Evolutionary conservation across 1,140 invertebrate species (phyloP).

Genomic region (Tribolium madens): DNA sequence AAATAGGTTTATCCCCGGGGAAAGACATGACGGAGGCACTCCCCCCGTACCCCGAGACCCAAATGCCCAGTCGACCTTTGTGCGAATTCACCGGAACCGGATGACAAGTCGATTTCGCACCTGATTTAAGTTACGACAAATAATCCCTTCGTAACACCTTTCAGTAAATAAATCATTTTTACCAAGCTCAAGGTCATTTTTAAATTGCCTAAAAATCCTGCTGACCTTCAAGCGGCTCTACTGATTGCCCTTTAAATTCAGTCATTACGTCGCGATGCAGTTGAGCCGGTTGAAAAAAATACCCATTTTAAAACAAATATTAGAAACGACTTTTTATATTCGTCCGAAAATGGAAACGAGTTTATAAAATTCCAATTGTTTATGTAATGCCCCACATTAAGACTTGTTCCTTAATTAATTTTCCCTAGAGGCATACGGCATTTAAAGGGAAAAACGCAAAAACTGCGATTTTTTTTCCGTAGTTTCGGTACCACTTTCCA

Average conservation of each 20-base stretch:
- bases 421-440: background rate
- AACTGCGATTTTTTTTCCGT: background rate
- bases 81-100: background rate
- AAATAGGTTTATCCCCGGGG: background rate
- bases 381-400: slow-evolving; percentile 22
- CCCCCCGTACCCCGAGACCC: background rate
- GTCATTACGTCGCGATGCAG: slow-evolving; percentile 30
- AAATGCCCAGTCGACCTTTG: background rate
- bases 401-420: slow-evolving; percentile 26
- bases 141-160: background rate
- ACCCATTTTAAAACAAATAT: background rate
- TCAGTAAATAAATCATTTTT: slow-evolving; percentile 40
- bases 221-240: slow-evolving; percentile 28
- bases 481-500: slow-evolving; percentile 14
- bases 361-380: slow-evolving; percentile 28
- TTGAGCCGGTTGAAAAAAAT: background rate
- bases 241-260: slow-evolving; percentile 33
- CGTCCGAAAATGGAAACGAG: slow-evolving; percentile 10
- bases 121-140: background rate
- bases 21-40: background rate
- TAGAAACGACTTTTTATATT: slow-evolving; percentile 11
- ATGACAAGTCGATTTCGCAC: slow-evolving; percentile 1
- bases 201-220: slow-evolving; percentile 41
- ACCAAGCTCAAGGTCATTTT: slow-evolving; percentile 39
- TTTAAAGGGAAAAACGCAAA: slow-evolving; percentile 31